Base-by-base conservation (phyloP, 2,113 vertebrate genomes). In the Strigops habroptila region DNA sequence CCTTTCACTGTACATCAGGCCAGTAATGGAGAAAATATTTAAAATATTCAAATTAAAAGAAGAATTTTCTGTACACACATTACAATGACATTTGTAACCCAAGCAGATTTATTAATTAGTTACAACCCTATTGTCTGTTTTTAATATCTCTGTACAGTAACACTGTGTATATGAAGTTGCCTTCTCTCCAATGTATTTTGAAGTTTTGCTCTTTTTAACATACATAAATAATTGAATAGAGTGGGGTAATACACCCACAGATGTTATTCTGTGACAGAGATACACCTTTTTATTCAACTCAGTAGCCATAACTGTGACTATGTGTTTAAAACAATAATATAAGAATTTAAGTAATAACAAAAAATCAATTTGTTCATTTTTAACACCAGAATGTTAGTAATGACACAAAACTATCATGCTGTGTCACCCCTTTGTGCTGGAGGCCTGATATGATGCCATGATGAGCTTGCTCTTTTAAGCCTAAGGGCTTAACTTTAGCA, bases 401-500 rank as follows among this genome's bases (percentile, higher is more conserved):
- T 86, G 79, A 95, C 95, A 93, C 80, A 91, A 88, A 97, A 89
- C 44, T 68, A 60, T 35, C 95, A 93, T 86, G 64, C 71, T 95
- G 86, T 70, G 69, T 68, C 14, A 9, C 70, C 55, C 49, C 28
- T 93, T 93, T 79, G 48, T 91, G 82, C 81, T 94, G 49, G 41
- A 88, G 95, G 70, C 55, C 91, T 88, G 86, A 92, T 95, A 93
- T 91, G 70, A 63, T 90, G 44, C 81, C 91, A 63, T 91, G 90
- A 96, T 91, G 90, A 93, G 63, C 88, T 97, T 89, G 23, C 39
- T 94, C 62, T 95, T 97, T 94, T 89, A 46, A 90, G 96, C 95
- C 91, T 88, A 43, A 90, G 93, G 97, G 95, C 55, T 97, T 90
- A 96, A 90, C 91, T 95, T 96, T 95, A 95, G 70, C 80, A 94